phyloP scores from a whole-genome alignment of 2,797 vertebrate genomes.

The Xenops minutus region DNA sequence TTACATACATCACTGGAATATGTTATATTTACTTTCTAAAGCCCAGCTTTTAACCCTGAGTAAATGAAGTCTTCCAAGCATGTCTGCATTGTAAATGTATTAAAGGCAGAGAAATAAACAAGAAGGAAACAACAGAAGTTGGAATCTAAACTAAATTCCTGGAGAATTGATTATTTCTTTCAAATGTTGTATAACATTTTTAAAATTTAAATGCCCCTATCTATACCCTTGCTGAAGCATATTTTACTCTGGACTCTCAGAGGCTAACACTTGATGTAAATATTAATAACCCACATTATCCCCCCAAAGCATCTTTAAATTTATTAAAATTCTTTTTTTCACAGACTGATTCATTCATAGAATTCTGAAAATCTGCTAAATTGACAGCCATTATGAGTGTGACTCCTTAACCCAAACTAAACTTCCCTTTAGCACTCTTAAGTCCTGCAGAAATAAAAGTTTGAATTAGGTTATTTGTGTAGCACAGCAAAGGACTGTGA shows the following conservation, averaged over 20 bases:
- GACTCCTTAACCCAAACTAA: not conserved
- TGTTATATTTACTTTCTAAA: not conserved
- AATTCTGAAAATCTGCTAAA: not conserved
- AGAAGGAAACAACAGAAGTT: not conserved
- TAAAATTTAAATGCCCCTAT: not conserved
- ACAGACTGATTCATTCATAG: not conserved
- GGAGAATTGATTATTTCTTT: not conserved
- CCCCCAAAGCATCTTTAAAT: not conserved
- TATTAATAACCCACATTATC: not conserved
- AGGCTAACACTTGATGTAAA: not conserved
- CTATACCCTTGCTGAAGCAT: not conserved
- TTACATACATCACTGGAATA: not conserved
- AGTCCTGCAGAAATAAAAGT: not conserved
- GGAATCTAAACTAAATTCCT: not conserved
- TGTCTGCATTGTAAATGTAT: not conserved
- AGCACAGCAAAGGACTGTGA: not conserved
- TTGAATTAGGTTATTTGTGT: not conserved
- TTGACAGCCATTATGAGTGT: not conserved
- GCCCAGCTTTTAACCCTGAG: not conserved
- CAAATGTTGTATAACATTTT: not conserved
- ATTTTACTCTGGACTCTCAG: not conserved
- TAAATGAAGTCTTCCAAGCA: not conserved
- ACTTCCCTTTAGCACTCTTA: not conserved
- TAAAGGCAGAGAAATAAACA: not conserved
- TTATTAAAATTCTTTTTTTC: not conserved